Conservation (phyloP, 2,113 vertebrate genomes). For the Aix galericulata region DNA sequence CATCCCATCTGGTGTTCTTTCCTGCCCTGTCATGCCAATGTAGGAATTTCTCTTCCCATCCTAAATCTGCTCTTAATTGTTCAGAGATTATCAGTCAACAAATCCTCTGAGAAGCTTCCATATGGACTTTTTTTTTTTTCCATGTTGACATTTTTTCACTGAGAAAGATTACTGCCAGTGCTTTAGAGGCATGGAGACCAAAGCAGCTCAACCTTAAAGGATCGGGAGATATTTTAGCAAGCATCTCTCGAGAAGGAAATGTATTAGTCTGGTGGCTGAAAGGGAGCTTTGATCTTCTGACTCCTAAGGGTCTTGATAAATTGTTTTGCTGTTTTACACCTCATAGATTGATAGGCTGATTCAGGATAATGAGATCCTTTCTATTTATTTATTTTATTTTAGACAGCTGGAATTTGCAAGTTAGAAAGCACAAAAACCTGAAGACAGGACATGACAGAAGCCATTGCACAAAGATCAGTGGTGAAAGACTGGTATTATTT, state of each 20-base stretch:
- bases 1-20: neutral
- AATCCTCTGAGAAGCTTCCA: neutral
- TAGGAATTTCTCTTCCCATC: neutral
- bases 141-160: neutral
- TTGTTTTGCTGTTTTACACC: neutral
- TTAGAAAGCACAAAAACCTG: neutral
- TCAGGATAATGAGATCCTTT: accelerated
- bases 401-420: neutral
- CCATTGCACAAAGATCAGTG: neutral
- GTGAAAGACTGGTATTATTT: neutral
- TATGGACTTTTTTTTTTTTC: neutral
- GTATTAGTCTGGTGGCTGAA: neutral
- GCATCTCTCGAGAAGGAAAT: neutral
- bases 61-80: neutral
- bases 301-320: neutral
- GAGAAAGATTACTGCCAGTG: neutral
- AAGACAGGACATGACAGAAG: neutral
- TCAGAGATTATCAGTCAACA: neutral
- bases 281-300: neutral
- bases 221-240: neutral
- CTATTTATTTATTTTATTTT: neutral
- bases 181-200: neutral
- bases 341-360: neutral
- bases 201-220: neutral
- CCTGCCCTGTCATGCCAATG: neutral